phyloP scores from a whole-genome alignment of 2,797 vertebrate genomes.

The Danionella dracula region DNA sequence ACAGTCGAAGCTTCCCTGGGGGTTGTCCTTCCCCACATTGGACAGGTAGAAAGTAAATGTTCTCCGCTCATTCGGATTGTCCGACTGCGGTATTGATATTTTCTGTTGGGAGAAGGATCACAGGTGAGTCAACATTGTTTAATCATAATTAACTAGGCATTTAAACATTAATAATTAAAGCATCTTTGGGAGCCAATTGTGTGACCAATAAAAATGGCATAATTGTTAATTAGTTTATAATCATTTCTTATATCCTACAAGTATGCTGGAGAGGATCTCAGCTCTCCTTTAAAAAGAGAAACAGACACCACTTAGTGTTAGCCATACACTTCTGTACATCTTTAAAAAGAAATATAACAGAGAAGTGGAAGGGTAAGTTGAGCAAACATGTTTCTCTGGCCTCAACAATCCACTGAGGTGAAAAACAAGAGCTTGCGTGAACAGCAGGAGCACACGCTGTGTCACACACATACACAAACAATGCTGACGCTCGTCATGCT shows the following conservation, averaged over 20 bases:
- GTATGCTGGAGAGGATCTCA: too few relatives aligned
- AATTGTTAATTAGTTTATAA: too few relatives aligned
- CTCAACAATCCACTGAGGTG: neutral
- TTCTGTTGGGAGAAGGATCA: constrained; percentile 68
- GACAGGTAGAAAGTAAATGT: constrained; percentile 93
- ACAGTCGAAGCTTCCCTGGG: constrained; percentile 96
- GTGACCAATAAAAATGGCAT: too few relatives aligned
- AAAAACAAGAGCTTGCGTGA: constrained; percentile 14
- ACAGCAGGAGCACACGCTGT: neutral
- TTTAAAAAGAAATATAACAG: too few relatives aligned
- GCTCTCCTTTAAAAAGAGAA: too few relatives aligned
- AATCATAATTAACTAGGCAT: too few relatives aligned
- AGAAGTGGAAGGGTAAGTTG: neutral
- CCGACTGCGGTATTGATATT: constrained; percentile 87
- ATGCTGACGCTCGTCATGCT: constrained; percentile 28
- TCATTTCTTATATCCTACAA: too few relatives aligned
- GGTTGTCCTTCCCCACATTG: constrained; percentile 91
- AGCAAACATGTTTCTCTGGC: neutral
- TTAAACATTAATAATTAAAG: too few relatives aligned
- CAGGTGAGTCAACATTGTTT: too few relatives aligned
- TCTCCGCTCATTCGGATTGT: constrained; percentile 74
- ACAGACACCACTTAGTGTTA: too few relatives aligned
- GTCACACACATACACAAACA: neutral
- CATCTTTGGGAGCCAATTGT: too few relatives aligned
- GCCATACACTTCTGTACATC: too few relatives aligned